Evolutionary conservation across 2,797 vertebrate species (phyloP).

Genomic region (Thalassophryne amazonica): DNA sequence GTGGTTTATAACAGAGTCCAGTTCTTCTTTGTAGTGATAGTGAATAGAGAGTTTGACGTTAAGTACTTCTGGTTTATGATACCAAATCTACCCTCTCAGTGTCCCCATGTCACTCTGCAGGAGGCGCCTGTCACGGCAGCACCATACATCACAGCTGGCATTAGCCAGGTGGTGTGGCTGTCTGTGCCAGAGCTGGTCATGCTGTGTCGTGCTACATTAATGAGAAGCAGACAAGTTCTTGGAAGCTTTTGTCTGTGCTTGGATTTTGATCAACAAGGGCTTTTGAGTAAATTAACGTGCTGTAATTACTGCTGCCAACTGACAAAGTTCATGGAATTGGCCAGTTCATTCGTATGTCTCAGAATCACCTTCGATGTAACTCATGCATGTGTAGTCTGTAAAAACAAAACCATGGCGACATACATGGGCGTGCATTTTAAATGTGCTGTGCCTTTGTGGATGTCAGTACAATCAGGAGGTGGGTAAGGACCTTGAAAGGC

Average conservation of each 20-base stretch:
- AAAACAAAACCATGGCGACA: too few relatives aligned
- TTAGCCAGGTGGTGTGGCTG: conserved; percentile 39
- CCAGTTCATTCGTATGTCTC: too few relatives aligned
- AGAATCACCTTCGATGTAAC: too few relatives aligned
- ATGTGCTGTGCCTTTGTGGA: too few relatives aligned
- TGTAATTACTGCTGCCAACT: too few relatives aligned
- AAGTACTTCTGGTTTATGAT: conserved; percentile 44
- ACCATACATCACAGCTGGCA: conserved; percentile 56
- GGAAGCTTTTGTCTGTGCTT: background rate
- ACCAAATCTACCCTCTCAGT: conserved; percentile 10
- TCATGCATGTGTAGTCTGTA: too few relatives aligned
- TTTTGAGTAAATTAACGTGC: background rate
- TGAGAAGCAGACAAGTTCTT: background rate
- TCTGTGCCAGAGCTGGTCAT: conserved; percentile 20
- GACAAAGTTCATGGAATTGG: too few relatives aligned
- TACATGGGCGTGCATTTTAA: too few relatives aligned
- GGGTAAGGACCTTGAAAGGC: too few relatives aligned
- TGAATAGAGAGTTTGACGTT: conserved; percentile 39
- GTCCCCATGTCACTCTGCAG: conserved; percentile 20
- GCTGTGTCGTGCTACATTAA: background rate
- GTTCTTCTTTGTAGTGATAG: conserved; percentile 11
- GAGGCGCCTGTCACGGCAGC: conserved; percentile 3
- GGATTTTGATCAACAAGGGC: background rate
- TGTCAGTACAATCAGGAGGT: too few relatives aligned
- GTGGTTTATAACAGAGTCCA: background rate